A percentile compares a stretch with the other conserved stretches of the same genome.
Conservation (phyloP, 2,113 vertebrate genomes). For the Emydocephalus ijimae region DNA sequence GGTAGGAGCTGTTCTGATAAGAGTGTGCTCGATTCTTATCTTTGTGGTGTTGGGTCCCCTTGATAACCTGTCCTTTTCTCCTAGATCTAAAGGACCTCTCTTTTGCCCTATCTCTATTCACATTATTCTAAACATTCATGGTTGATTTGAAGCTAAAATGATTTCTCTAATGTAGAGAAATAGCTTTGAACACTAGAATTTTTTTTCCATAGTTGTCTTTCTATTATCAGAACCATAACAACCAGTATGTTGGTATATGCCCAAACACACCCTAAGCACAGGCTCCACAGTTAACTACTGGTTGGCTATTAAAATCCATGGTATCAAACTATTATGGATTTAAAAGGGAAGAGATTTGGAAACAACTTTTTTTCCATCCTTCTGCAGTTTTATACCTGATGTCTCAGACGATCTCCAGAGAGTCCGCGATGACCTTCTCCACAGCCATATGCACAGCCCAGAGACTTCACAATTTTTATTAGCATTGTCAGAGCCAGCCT, state of each 20-base stretch:
- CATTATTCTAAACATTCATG: background rate
- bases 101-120: background rate
- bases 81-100: background rate
- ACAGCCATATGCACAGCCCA: constrained; percentile 98
- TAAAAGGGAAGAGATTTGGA: constrained; percentile 36
- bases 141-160: background rate
- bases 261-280: background rate
- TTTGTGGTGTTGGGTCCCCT: background rate
- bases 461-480: constrained; percentile 96
- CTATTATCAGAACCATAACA: background rate
- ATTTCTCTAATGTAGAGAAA: background rate
- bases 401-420: constrained; percentile 95
- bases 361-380: constrained; percentile 75
- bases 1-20: background rate
- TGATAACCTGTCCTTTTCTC: background rate
- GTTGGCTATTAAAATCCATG: background rate
- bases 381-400: constrained; percentile 86
- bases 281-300: background rate
- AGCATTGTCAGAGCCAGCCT: constrained; percentile 94
- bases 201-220: background rate
- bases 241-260: background rate
- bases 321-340: background rate
- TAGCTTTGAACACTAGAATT: background rate
- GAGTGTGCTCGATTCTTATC: background rate
- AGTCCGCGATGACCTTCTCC: constrained; percentile 96